phyloP scores from a whole-genome alignment of 2,888 invertebrate species.

The Corbicula japonica region DNA sequence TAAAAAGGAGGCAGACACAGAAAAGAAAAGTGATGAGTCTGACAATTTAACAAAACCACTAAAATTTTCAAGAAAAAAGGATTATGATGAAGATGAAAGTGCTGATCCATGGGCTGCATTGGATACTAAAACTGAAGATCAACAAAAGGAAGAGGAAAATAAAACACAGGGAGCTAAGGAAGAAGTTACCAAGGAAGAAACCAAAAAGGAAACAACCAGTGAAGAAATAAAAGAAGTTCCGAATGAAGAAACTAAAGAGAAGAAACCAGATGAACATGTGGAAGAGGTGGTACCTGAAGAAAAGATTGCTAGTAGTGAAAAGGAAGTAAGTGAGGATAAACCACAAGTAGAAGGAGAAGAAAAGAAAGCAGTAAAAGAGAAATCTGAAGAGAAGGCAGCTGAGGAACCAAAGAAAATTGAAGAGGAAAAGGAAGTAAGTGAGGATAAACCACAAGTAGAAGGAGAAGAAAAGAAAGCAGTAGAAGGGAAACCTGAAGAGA shows the following conservation, averaged over 20 bases:
- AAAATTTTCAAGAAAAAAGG: constrained; percentile 27
- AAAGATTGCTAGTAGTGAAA: not conserved
- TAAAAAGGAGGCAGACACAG: not conserved
- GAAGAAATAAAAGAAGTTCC: constrained; percentile 12
- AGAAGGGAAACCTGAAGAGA: constrained; percentile 3
- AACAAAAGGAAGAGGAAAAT: constrained; percentile 5
- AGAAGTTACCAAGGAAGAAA: too few species aligned
- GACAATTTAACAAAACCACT: constrained; percentile 33
- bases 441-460: not conserved
- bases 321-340: constrained; percentile 14
- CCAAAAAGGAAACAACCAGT: constrained; percentile 1
- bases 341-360: constrained; percentile 22
- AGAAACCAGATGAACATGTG: constrained; percentile 2
- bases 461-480: constrained; percentile 2
- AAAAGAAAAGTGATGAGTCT: not conserved
- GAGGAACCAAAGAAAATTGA: constrained; percentile 8
- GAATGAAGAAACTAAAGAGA: constrained; percentile 8
- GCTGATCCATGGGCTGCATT: constrained; percentile 16
- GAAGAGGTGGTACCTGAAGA: constrained; percentile 5
- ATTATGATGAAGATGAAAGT: constrained; percentile 33
- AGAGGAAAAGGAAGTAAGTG: not conserved
- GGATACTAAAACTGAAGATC: not conserved
- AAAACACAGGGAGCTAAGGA: not conserved
- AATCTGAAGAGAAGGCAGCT: constrained; percentile 21
- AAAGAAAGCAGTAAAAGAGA: constrained; percentile 16